Base-by-base conservation (phyloP, 2,797 vertebrate species). In the Linurgus olivaceus region DNA sequence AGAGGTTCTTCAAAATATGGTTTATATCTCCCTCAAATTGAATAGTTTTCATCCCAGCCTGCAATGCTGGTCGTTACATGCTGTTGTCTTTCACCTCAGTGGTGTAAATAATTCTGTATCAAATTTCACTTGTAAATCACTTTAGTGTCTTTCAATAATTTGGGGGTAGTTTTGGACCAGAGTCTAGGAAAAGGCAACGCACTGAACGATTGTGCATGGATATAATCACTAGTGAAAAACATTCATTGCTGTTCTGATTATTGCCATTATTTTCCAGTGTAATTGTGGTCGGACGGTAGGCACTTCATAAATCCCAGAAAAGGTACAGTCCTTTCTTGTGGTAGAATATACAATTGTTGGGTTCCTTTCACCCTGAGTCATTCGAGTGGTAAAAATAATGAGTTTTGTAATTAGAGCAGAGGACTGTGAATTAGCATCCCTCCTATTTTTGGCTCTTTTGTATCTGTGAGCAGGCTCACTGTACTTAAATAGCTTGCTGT, bases 401-500 rank as follows among this genome's bases (percentile, higher is more conserved):
- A 87, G 78, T 29, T 94, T 74, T 94, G 77, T 89, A 83, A 77
- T 94, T 91, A 86, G 51, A 94, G 33, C 33, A 63, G 72, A 74
- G 44, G 47, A 57, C 81, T 91, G 74, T 45, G n/a, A 88, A 59
- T 88, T 84, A 93, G 83, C 80, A 86, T 76, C 44, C 33, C 66
- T 79, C 68, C 52, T 77, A 17, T 76, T 91, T 87, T 57, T 57
- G 50, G 57, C n/a, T 71, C 42, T 50, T 21, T 65, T 79, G 7
- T 47, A 55, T 25, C 59, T 67, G 42, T 48, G 74, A 84, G 52
- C 0, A 0, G 79, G 81, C 59, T 76, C 31, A 7, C 51, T 61
- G 54, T 65, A 80, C 76, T 84, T 54, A 12, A 0, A 1, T 21
- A 38, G 55, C 54, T 85, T 57, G 23, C 77, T 37, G 59, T 16